Evolutionary conservation across 2,113 vertebrate genomes (phyloP).

Genomic region (Menidia beryllina): DNA sequence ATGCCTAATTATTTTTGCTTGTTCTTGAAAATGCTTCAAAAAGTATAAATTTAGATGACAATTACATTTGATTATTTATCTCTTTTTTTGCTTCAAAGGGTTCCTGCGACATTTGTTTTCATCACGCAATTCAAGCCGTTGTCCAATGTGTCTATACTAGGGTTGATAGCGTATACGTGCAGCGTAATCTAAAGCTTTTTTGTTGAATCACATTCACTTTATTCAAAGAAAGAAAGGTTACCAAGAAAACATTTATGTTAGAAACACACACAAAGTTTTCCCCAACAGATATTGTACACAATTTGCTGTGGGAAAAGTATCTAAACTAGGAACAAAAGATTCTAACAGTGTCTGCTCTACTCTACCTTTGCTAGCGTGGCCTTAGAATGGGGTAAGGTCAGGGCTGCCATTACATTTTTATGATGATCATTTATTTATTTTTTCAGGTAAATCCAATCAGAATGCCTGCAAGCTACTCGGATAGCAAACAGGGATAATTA

Average conservation of each 20-base stretch:
- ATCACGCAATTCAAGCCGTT: no score
- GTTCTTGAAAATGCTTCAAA: no score
- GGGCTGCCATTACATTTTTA: constrained; percentile 82
- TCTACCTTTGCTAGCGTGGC: constrained; percentile 60
- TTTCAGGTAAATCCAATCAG: constrained; percentile 83
- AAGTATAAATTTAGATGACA: no score
- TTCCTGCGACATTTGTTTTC: background rate
- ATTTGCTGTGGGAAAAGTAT: constrained; percentile 49
- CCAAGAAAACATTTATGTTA: constrained; percentile 27
- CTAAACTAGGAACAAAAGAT: constrained; percentile 60
- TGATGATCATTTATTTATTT: constrained; percentile 85
- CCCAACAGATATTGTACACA: constrained; percentile 61
- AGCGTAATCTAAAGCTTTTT: no score
- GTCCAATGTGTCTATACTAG: no score
- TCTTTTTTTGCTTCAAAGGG: background rate
- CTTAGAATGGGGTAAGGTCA: constrained; percentile 71
- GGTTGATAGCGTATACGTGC: background rate
- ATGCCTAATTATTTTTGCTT: no score
- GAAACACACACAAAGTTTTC: constrained; percentile 50
- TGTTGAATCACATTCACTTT: constrained; percentile 14
- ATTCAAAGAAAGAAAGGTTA: constrained; percentile 25
- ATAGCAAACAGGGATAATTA: constrained; percentile 83
- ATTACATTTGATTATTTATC: no score
- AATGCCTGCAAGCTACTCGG: constrained; percentile 75
- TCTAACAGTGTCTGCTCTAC: constrained; percentile 51